phyloP scores from a whole-genome alignment of 2,113 vertebrate genomes.

The Delphinapterus leucas region DNA sequence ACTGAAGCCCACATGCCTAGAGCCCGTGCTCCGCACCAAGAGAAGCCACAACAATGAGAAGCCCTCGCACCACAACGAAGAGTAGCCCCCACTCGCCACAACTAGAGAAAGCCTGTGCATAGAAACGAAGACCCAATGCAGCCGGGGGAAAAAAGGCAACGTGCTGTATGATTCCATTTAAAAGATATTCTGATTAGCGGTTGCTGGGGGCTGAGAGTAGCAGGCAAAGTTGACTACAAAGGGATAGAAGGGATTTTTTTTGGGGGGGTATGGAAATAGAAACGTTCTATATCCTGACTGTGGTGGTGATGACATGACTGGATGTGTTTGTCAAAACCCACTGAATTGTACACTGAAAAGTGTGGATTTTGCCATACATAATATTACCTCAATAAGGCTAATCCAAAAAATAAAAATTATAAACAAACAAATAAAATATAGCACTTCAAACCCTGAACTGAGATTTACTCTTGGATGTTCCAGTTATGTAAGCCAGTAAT shows the following conservation, averaged over 20 bases:
- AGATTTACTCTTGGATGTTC: not conserved
- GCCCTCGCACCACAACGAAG: too few relatives aligned
- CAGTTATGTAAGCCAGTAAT: not conserved
- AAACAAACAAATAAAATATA: not conserved
- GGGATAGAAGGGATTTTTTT: not conserved
- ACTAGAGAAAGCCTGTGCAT: too few relatives aligned
- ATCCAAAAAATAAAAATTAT: not conserved
- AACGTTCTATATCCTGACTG: not conserved
- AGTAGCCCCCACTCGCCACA: too few relatives aligned
- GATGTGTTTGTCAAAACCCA: not conserved
- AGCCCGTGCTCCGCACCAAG: too few relatives aligned
- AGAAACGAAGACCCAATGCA: too few relatives aligned
- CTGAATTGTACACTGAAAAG: not conserved
- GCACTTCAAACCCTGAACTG: not conserved
- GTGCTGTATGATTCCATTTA: not conserved
- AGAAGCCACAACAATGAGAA: too few relatives aligned
- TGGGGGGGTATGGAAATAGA: too few relatives aligned
- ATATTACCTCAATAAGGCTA: not conserved
- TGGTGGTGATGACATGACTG: not conserved
- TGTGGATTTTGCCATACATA: not conserved
- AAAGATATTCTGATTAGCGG: not conserved
- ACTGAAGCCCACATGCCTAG: too few relatives aligned
- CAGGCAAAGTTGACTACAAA: not conserved
- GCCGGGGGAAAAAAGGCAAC: not conserved
- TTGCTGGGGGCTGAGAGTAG: not conserved